Base-by-base conservation (phyloP, 2,888 invertebrate species). In the Eurytoma adleriae region DNA sequence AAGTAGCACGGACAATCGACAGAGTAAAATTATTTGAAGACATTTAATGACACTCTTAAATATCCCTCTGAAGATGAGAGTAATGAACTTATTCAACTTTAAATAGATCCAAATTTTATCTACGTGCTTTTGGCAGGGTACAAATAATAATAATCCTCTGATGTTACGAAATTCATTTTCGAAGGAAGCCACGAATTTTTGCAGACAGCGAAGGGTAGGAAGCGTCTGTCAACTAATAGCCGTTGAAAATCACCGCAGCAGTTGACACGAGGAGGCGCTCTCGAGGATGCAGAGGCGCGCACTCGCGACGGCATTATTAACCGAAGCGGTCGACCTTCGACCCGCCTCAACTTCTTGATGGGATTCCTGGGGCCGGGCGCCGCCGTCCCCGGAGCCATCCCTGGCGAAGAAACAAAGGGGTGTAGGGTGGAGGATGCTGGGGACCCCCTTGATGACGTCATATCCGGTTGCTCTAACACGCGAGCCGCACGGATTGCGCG, bases 401-500 rank as follows among this genome's bases (percentile, higher is more conserved):
- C 12, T 16, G 70, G 3, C 1, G 68, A 10, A 50, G 75, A 27
- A 79, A 27, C 66, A 59, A 74, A 52, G 59, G 70, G 48, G 40
- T 48, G 13, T 18, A 59, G 59, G 59, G 50, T 48, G 72, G 18
- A 20, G 61, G 24, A n/a, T 12, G 14, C 16, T 1, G 13, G n/a
- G 24, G 50, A 69, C 57, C 80, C 82, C 70, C 75, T 84, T 84
- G 86, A 86, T 87, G 87, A 87, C 85, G 86, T 88, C 87, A 86
- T 86, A 86, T 87, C 87, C 86, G 86, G 86, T 85, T 86, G 80
- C 86, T 82, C 84, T 83, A 84, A 85, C 84, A 83, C 84, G 84
- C 85, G 84, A 85, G 83, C 76, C 70, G 85, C 85, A 83, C 82
- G 81, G 84, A 85, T 85, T 83, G 84, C 81, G 83, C 72, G 30